phyloP scores from a whole-genome alignment of 2,888 invertebrate species.

The Axea sp. region DNA sequence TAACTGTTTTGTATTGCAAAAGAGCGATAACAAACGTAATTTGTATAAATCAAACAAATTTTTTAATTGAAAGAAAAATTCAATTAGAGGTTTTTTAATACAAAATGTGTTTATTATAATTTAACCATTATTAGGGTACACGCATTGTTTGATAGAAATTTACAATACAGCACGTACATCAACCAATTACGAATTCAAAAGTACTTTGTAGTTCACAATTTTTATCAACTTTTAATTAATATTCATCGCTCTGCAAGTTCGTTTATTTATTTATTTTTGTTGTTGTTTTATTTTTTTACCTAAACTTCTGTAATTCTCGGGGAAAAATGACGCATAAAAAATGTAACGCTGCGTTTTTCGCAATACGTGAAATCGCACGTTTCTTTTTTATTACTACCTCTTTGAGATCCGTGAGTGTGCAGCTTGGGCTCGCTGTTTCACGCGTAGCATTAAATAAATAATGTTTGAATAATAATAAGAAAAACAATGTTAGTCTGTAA shows the following conservation, averaged over 20 bases:
- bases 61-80: too few relatives aligned
- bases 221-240: constrained; percentile 24
- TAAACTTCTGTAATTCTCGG: not conserved
- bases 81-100: too few relatives aligned
- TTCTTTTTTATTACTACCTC: not conserved
- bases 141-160: constrained; percentile 27
- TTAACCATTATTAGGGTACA: too few relatives aligned
- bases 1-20: too few relatives aligned
- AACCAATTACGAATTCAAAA: constrained; percentile 26
- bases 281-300: not conserved
- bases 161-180: constrained; percentile 5
- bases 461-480: constrained; percentile 32
- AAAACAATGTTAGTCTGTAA: constrained; percentile 30
- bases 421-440: not conserved
- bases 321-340: not conserved
- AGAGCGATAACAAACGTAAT: too few relatives aligned
- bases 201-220: constrained; percentile 8
- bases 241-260: not conserved
- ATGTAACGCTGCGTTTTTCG: constrained; percentile 3
- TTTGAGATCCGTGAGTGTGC: not conserved
- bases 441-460: too few relatives aligned
- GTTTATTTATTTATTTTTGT: too few relatives aligned
- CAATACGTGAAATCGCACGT: not conserved
- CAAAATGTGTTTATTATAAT: too few relatives aligned
- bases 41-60: too few relatives aligned